These are phyloP conservation scores for Myzus persicae DNA, from an alignment of 1,140 invertebrate species.

Conservation along the genomic window DNA sequence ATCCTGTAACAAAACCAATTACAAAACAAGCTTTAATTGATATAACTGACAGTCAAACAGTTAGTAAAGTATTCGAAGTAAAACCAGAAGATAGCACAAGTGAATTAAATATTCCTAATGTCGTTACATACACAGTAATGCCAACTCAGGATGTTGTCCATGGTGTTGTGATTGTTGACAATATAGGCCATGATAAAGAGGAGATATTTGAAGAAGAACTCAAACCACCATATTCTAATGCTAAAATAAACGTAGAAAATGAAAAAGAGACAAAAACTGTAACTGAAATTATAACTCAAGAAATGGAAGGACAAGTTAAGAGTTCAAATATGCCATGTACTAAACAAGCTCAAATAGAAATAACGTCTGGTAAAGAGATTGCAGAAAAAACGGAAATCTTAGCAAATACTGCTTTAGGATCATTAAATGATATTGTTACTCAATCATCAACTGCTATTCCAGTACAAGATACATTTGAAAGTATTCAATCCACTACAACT, in stretches of 20 bases:
- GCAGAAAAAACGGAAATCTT: constrained; percentile 48
- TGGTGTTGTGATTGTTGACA: constrained; percentile 18
- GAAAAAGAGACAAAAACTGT: constrained; percentile 61
- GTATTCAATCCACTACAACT: constrained; percentile 12
- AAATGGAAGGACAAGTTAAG: constrained; percentile 64
- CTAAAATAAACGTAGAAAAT: constrained; percentile 1
- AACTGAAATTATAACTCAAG: constrained; percentile 64
- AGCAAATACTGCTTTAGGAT: constrained; percentile 1
- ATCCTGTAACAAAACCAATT: not conserved
- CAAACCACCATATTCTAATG: not conserved
- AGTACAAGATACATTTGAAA: constrained; percentile 30
- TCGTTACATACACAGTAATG: not conserved
- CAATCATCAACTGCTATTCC: constrained; percentile 13
- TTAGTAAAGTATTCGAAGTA: constrained; percentile 15
- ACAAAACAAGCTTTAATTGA: constrained; percentile 5
- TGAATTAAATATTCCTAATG: not conserved
- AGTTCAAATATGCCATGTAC: constrained; percentile 61
- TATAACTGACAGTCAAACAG: constrained; percentile 10
- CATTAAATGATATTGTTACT: not conserved
- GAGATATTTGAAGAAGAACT: constrained; percentile 51
- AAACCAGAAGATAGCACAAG: not conserved
- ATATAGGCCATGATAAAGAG: constrained; percentile 42
- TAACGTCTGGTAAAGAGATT: constrained; percentile 26
- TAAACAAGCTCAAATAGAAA: constrained; percentile 64
- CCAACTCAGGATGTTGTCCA: constrained; percentile 51